These are phyloP conservation scores for Carcharodon carcharias DNA, from an alignment of 2,797 vertebrate species.

Conservation along the genomic window DNA sequence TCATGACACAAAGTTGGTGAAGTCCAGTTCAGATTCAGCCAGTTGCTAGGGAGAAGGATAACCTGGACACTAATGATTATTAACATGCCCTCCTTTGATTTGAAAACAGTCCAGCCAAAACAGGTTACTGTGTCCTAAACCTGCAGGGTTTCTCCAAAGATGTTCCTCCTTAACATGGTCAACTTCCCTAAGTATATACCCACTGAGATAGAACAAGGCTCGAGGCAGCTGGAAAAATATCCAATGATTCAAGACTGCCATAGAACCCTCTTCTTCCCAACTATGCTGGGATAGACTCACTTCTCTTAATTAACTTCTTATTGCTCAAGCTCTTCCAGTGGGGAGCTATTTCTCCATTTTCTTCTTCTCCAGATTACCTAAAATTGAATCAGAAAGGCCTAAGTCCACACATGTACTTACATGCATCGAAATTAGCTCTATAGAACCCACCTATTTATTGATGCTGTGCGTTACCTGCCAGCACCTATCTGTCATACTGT, in stretches of 20 bases:
- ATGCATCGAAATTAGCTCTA: background rate
- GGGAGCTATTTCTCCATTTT: background rate
- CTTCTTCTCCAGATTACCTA: background rate
- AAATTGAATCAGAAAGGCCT: background rate
- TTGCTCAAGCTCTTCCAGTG: background rate
- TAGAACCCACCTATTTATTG: background rate
- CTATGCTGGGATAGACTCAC: background rate
- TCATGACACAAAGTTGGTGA: no score
- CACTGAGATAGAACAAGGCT: no score
- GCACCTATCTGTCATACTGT: background rate
- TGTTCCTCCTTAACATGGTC: background rate
- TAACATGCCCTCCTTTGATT: background rate
- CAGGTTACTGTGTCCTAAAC: background rate
- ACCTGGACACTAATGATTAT: background rate
- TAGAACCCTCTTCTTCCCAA: background rate
- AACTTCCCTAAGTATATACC: background rate
- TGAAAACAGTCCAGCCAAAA: background rate
- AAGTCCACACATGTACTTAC: background rate
- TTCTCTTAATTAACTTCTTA: background rate
- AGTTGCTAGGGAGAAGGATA: background rate
- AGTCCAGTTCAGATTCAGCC: no score
- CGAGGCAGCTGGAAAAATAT: background rate
- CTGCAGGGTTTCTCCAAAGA: background rate
- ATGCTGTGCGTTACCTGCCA: background rate
- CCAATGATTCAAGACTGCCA: background rate